Evolutionary conservation across 2,888 invertebrate genomes (phyloP), one percentile per base, ranked within the genome.

Genomic region (Lepidocyrtoides sp.): DNA sequence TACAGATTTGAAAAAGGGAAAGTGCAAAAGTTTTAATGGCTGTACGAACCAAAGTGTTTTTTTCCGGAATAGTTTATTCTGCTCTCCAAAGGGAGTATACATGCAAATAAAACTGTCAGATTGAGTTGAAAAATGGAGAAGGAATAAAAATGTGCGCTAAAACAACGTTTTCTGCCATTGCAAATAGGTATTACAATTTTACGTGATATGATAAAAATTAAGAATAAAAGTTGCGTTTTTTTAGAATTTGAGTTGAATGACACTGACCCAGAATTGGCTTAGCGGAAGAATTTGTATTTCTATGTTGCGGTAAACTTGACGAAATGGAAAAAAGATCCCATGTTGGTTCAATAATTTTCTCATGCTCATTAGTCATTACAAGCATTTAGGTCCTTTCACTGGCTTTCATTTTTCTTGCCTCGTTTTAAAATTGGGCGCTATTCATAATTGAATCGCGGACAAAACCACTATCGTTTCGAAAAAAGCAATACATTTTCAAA

Each of bases 1-100:
- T 32, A n/a, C 14, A 4, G 32, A 36, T 32, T 14, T 12, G 4
- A 72, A 72, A 72, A 72, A 17, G 20, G 2, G 5, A 10, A 66
- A 72, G 44, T 36, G 69, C 23, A 36, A 72, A 72, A 72, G 69
- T 72, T 72, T 41, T 72, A 72, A 41, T 72, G 69, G 23, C 20
- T 44, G 44, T 14, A 41, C 41, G 41, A 36, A 36, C 2, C 17
- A 69, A 69, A 36, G 17, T 36, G 69, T 17, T 72, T 41, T 44
- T n/a, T n/a, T n/a, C 12, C 10, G 41, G 69, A 72, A 72, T 72
- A 17, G 4, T 44, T 5, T 17, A 10, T 8, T 20, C 10, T 23
- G 12, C 20, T 72, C 1, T 10, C 69, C 14, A 12, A 12, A 20
- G 41, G 41, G 10, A 41, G 10, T 26, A 23, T 10, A 72, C n/a